Evolutionary conservation across 2,113 vertebrate species (phyloP), one percentile per base, ranked within the genome.

Genomic region (Pristiophorus japonicus): DNA sequence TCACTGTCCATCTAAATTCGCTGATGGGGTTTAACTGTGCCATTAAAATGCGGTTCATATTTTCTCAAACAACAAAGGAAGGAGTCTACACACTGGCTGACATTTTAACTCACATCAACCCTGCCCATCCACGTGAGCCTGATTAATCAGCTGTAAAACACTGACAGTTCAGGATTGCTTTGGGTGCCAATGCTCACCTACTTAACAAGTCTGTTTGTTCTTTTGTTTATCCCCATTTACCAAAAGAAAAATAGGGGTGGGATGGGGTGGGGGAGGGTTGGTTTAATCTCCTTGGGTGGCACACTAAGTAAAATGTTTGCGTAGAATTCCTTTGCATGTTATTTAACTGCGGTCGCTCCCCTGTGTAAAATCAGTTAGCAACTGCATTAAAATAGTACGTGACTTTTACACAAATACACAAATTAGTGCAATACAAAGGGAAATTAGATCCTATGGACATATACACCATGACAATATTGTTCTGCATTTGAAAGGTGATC

Each of bases 11-110:
- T 94, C 66, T 51, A 45, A 70, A 94, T 94, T 94, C 66, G 66
- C 93, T 94, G 93, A 94, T 94, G 93, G 66, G 93, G 93, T 94
- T 67, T 94, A 94, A 94, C 66, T 94, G 42, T 51, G 66, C 66
- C 93, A 94, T 94, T 94, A 70, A 94, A 42, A 73, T 94, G 66
- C 93, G n/a, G 93, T 94, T 94, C 93, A 94, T 94, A 94, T 92
- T 92, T 92, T 92, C n/a, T 92, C 88, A 92, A 92, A 92, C 88
- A 63, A 62, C 55, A 92, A 63, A 63, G 88, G 59, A 92, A 65
- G 88, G 88, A 92, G 88, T 63, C 88, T 63, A 63, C 88, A 92
- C 62, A 38, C 59, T 92, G 88, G 88, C 59, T 65, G 59, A 92
- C 88, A 92, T 91, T 91, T 91, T 91, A 91, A 91, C 87, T 59